Evolutionary conservation across 2,797 vertebrate species (phyloP).

Genomic region (Tauraco hartlaubi): DNA sequence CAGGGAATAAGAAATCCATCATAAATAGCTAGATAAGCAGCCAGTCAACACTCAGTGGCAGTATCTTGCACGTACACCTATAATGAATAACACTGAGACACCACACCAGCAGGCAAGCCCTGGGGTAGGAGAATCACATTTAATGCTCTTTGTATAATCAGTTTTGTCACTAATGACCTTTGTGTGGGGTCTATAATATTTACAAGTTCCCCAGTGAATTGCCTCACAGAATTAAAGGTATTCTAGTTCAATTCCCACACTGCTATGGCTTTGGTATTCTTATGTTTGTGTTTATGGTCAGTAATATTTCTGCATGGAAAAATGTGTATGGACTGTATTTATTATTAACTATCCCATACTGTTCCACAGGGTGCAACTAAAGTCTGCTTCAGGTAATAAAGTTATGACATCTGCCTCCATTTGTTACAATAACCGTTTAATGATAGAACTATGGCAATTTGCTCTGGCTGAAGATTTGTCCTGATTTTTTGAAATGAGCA

Average conservation of each 20-base stretch:
- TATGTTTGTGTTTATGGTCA: not conserved
- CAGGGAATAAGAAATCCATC: not conserved
- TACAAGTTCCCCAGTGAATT: not conserved
- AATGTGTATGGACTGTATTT: not conserved
- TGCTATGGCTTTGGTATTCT: not conserved
- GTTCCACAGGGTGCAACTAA: not conserved
- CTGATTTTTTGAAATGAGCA: not conserved
- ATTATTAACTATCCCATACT: not conserved
- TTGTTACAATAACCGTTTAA: not conserved
- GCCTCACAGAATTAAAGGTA: not conserved
- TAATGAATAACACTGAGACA: not conserved
- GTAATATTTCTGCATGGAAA: not conserved
- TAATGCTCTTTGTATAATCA: not conserved
- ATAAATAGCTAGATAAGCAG: not conserved
- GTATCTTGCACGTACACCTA: rapidly evolving
- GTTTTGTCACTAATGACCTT: not conserved
- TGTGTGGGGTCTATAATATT: not conserved
- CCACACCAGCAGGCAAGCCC: not conserved
- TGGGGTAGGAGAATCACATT: not conserved
- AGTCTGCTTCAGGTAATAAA: not conserved
- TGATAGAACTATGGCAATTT: not conserved
- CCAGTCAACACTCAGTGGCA: not conserved
- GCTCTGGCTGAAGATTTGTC: not conserved
- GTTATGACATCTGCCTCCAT: not conserved
- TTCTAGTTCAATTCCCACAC: not conserved